Evolutionary conservation across 1,140 invertebrate genomes (phyloP).

Genomic region (Aphelinus certus): DNA sequence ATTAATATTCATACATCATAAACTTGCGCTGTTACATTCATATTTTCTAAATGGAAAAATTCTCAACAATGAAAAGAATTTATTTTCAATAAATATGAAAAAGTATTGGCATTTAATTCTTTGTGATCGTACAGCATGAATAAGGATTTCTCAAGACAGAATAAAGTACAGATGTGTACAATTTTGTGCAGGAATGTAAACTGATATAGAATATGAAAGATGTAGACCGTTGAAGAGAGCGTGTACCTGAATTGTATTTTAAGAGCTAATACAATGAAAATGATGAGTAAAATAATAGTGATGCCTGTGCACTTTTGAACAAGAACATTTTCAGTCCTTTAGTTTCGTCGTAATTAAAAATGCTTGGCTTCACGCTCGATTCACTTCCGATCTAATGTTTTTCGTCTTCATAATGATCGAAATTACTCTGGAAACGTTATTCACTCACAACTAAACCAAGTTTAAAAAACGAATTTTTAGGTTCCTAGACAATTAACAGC

Average conservation of each 20-base stretch:
- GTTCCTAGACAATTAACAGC: no score
- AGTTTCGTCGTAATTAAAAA: not conserved
- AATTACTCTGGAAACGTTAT: no score
- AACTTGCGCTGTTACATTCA: slow-evolving; percentile 57
- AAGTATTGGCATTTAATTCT: slow-evolving; percentile 18
- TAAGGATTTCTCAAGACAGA: slow-evolving; percentile 20
- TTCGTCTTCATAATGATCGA: no score
- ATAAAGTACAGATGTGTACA: slow-evolving; percentile 23
- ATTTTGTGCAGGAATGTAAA: slow-evolving; percentile 35
- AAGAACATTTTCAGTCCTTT: not conserved
- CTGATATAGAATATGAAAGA: slow-evolving; percentile 24
- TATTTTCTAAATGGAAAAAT: slow-evolving; percentile 37
- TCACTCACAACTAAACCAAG: no score
- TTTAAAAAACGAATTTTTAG: no score
- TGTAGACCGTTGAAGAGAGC: slow-evolving; percentile 45
- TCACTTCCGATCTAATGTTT: slow-evolving; percentile 26
- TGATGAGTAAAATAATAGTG: slow-evolving; percentile 48
- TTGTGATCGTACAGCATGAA: slow-evolving; percentile 31
- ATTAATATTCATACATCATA: slow-evolving; percentile 58
- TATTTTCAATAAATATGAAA: slow-evolving; percentile 26
- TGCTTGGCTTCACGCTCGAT: not conserved
- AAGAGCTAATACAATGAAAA: slow-evolving; percentile 44
- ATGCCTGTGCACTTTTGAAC: slow-evolving; percentile 51
- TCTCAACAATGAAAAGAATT: slow-evolving; percentile 7
- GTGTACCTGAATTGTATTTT: slow-evolving; percentile 63